phyloP scores from a whole-genome alignment of 2,888 invertebrate genomes.

The Drosophila prostipennis region DNA sequence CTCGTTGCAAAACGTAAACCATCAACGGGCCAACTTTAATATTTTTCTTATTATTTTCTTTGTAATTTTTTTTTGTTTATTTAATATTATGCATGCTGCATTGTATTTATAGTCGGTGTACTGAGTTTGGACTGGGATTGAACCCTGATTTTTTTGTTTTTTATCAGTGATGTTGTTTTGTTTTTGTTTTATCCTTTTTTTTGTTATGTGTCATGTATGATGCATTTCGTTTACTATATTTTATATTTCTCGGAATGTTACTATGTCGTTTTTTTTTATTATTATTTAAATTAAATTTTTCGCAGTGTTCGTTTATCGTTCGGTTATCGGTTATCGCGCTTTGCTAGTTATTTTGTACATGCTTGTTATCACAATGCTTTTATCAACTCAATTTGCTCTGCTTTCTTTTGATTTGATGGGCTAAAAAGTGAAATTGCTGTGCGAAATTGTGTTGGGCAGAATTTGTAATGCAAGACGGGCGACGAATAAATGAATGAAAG shows the following conservation, averaged over 20 bases:
- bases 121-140: not conserved
- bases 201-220: not conserved
- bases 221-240: not conserved
- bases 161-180: not conserved
- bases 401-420: constrained; percentile 23
- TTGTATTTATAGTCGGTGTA: not conserved
- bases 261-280: not conserved
- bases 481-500: constrained; percentile 8
- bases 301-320: constrained; percentile 22
- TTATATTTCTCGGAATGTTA: not conserved
- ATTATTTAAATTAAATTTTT: not conserved
- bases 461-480: constrained; percentile 39
- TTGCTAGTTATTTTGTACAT: constrained; percentile 26
- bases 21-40: constrained; percentile 53
- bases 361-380: constrained; percentile 31
- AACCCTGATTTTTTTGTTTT: not conserved
- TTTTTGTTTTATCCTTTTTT: not conserved
- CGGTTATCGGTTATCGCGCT: constrained; percentile 22
- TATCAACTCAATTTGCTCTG: constrained; percentile 26
- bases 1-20: constrained; percentile 67
- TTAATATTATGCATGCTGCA: not conserved
- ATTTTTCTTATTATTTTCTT: not conserved
- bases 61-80: not conserved
- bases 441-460: constrained; percentile 30
- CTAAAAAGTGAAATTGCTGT: constrained; percentile 56